phyloP scores from a whole-genome alignment of 2,113 vertebrate species.

The Prolemur simus region DNA sequence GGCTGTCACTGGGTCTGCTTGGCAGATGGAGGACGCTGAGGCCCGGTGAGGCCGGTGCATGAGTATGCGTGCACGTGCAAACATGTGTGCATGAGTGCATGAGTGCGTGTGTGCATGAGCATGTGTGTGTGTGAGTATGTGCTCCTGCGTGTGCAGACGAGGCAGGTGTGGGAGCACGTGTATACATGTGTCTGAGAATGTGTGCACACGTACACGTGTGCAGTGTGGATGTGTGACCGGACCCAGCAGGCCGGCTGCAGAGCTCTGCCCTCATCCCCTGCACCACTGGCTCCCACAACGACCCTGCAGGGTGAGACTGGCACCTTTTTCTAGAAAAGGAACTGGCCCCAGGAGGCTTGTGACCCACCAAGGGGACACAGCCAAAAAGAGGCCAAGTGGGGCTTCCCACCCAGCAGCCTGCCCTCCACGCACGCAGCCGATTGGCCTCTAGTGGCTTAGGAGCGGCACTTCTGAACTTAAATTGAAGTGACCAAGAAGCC shows the following conservation, averaged over 20 bases:
- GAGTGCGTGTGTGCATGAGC: neutral
- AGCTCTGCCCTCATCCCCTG: too few species aligned
- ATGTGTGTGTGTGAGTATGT: neutral
- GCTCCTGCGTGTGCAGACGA: neutral
- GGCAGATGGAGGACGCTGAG: neutral
- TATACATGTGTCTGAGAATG: too few species aligned
- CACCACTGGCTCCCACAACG: accelerated
- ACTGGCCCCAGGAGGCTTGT: neutral
- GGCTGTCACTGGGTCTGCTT: neutral
- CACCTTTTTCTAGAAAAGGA: neutral
- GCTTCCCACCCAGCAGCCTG: too few species aligned
- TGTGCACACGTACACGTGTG: accelerated
- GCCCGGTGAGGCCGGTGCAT: accelerated
- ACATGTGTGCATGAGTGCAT: neutral
- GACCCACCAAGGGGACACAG: neutral
- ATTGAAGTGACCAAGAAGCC: neutral
- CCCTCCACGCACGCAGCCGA: neutral
- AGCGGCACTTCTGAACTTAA: neutral
- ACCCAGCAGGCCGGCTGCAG: neutral
- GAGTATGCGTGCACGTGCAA: neutral
- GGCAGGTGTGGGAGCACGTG: too few species aligned
- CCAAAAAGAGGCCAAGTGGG: accelerated
- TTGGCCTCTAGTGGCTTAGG: neutral
- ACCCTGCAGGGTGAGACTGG: neutral
- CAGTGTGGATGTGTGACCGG: neutral